These are phyloP conservation scores for Gymnobelideus leadbeateri DNA, from an alignment of 2,113 vertebrate genomes.

Conservation along the genomic window DNA sequence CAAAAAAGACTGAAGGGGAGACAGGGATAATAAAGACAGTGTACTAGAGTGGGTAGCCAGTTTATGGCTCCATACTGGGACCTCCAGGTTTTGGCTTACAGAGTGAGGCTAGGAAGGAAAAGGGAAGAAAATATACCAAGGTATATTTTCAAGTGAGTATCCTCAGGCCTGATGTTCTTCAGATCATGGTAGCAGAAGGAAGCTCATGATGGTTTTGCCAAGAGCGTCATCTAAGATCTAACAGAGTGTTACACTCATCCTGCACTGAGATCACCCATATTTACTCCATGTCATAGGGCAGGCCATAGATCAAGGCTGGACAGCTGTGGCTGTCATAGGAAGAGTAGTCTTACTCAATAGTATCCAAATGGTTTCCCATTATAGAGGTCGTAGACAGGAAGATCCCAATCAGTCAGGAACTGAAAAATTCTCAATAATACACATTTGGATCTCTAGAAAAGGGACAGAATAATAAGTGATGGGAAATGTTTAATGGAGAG, in stretches of 20 bases:
- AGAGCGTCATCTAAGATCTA: not conserved
- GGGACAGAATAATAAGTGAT: not conserved
- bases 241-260: not conserved
- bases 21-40: no score
- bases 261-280: not conserved
- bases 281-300: not conserved
- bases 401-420: not conserved
- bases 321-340: not conserved
- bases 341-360: not conserved
- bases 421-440: not conserved
- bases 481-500: not conserved
- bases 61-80: not conserved
- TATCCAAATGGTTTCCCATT: not conserved
- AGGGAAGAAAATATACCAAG: not conserved
- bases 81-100: not conserved
- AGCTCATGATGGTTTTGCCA: no score
- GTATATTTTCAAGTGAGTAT: not conserved
- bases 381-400: not conserved
- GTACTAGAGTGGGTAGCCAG: not conserved
- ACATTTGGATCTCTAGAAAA: not conserved
- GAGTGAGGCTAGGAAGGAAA: no score
- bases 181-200: no score
- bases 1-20: no score
- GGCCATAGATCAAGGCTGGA: not conserved
- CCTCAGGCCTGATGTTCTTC: not conserved